These are phyloP conservation scores for Zalophus californianus DNA, from an alignment of 2,797 vertebrate species.

Conservation along the genomic window DNA sequence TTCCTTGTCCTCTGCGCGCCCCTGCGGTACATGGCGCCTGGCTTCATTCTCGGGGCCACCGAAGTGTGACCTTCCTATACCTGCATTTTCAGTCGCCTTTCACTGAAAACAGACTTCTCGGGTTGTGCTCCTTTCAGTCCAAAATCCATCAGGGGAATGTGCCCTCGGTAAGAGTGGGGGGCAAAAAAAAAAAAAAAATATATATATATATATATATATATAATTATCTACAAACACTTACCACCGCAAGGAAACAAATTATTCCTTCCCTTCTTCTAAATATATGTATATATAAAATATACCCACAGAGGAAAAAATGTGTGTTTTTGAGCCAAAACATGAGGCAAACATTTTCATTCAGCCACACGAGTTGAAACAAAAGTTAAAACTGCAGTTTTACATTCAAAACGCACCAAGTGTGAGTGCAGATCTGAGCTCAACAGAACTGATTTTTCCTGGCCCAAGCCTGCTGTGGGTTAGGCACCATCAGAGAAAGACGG, in stretches of 20 bases:
- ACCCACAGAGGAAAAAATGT: not conserved
- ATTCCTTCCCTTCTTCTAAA: not conserved
- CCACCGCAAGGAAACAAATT: no score
- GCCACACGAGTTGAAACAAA: not conserved
- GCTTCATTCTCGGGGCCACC: not conserved
- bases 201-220: no score
- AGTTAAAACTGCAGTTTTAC: not conserved
- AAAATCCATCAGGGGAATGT: not conserved
- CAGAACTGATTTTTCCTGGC: not conserved
- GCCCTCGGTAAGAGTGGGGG: not conserved
- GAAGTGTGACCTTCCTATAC: not conserved
- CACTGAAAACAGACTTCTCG: not conserved
- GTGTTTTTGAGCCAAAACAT: not conserved
- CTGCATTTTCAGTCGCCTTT: not conserved
- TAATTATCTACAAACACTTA: not conserved
- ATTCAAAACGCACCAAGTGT: not conserved
- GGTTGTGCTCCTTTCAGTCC: not conserved
- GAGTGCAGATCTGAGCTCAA: not conserved
- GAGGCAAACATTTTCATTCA: not conserved
- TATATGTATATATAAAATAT: fast-evolving
- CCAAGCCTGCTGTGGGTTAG: not conserved
- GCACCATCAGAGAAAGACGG: fast-evolving
- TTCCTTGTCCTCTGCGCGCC: not conserved
- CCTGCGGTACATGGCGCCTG: not conserved
- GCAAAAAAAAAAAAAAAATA: no score